Conservation (phyloP, 2,888 invertebrate species). For the Parnassius smintheus region DNA sequence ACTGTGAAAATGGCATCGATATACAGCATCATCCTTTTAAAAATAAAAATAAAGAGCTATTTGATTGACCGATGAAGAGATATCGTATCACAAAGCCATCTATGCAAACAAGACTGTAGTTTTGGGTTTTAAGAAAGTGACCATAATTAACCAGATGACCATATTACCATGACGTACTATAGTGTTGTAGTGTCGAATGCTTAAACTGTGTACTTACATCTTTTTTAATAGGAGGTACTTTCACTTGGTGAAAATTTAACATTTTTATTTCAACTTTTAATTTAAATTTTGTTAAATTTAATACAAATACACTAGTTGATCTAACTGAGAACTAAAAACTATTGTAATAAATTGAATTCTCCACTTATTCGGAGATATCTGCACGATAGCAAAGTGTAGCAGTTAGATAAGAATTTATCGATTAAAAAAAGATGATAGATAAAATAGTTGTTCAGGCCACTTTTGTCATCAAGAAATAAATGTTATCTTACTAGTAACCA, state of each 20-base stretch:
- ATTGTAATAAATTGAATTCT: slow-evolving; percentile 6
- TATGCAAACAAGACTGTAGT: too few relatives aligned
- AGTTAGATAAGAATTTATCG: slow-evolving; percentile 14
- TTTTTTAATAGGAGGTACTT: slow-evolving; percentile 47
- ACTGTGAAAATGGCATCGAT: too few relatives aligned
- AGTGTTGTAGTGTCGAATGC: too few relatives aligned
- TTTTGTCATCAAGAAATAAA: background rate
- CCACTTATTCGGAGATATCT: slow-evolving; percentile 11
- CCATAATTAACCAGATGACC: too few relatives aligned
- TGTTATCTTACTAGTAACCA: background rate
- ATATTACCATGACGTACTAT: too few relatives aligned
- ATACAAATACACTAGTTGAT: slow-evolving; percentile 37
- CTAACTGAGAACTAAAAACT: slow-evolving; percentile 54
- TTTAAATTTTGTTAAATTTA: slow-evolving; percentile 11
- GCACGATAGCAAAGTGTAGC: slow-evolving; percentile 15
- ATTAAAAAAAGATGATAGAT: slow-evolving; percentile 13
- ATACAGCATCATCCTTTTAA: too few relatives aligned
- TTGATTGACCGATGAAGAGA: too few relatives aligned
- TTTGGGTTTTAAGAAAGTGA: too few relatives aligned
- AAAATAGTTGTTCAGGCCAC: background rate
- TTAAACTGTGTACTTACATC: slow-evolving; percentile 45
- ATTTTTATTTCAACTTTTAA: slow-evolving; percentile 20
- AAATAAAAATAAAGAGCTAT: too few relatives aligned
- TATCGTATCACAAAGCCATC: too few relatives aligned
- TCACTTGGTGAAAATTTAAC: slow-evolving; percentile 39